Evolutionary conservation across 2,888 invertebrate genomes (phyloP), one percentile per base, ranked within the genome.

Genomic region (Ophion ellenae): DNA sequence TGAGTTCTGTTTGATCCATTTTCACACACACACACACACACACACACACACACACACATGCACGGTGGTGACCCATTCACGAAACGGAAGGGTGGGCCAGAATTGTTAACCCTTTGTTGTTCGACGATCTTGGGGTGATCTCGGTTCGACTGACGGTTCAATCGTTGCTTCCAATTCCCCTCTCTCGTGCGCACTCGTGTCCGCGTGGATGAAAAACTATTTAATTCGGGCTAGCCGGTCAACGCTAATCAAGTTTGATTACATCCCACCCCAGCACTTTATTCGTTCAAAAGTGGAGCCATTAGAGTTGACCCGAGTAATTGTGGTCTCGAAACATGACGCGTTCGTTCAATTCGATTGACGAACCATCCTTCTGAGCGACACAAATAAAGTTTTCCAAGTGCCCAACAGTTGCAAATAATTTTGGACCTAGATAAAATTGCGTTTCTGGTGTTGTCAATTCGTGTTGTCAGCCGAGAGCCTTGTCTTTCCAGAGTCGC

Each of bases 61-160:
- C 32, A 32, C 28, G 32, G 47, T 36, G 28, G 47, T 40, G 67
- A 45, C 64, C 36, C 47, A 63, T 69, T 24, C 36, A 32, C 66
- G 5, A 14, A 32, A 61, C 40, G n/a, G 28, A 63, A 63, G 40
- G 61, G 74, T 61, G 24, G 14, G 20, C 28, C 28, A 24, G 14
- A 75, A 74, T 79, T 63, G 80, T 67, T 45, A 45, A 53, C 53
- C 40, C 11, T 71, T 85, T 77, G 73, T 73, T 76, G 71, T 71
- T 63, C 53, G 24, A 63, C 75, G 80, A 67, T 83, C 61, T 69
- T 53, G 71, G 67, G 76, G 67, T 73, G 80, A 83, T 85, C 32
- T 32, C 32, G 32, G 76, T 83, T 85, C 83, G 80, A 45, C 45
- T 47, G 40, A 17, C 40, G 53, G 36, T 63, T 53, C 74, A 64